Evolutionary conservation across 2,113 vertebrate species (phyloP), one percentile per base, ranked within the genome.

Genomic region (Pimephales promelas): DNA sequence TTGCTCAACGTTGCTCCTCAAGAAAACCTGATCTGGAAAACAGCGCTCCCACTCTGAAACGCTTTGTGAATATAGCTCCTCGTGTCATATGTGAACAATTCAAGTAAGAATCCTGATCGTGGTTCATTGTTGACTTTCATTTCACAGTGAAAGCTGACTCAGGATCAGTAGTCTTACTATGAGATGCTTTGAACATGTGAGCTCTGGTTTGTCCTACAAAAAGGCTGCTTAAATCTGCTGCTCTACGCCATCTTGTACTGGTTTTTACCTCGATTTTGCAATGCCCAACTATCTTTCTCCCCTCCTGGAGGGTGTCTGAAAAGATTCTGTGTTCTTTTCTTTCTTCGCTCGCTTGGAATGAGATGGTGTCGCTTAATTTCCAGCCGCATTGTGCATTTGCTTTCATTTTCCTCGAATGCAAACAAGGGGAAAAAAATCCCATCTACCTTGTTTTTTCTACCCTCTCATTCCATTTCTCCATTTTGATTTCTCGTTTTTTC

Each of bases 251-350:
- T 75, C 28, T 64, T 75, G 80, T 93, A 92, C 94, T 91, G 20
- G 64, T 89, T 85, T 40, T 72, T 70, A 34, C 89, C 89, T 86
- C 89, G 91, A 20, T 74, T 83, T 54, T 90, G 89, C 74, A 28
- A 62, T 62, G 57, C 36, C 59, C 95, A 90, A 92, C 85, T 91
- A 88, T 24, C 83, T 86, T 90, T 91, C 84, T 91, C 90, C 89
- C 92, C 90, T 89, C 91, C 90, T 93, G 92, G 91, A 92, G 92
- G 92, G 93, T 83, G 92, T 91, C 90, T 22, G 8, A 85, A 86
- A 64, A 61, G 89, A 81, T 90, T 89, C 88, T 90, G 86, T 85
- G 70, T 83, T 61, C 56, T 81, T 49, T 0, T 91, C 93, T 93
- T 93, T 81, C 84, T 90, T 86, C 91, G 89, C 90, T 66, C 34